Conservation (phyloP, 2,113 vertebrate genomes). For the Pristiophorus japonicus region DNA sequence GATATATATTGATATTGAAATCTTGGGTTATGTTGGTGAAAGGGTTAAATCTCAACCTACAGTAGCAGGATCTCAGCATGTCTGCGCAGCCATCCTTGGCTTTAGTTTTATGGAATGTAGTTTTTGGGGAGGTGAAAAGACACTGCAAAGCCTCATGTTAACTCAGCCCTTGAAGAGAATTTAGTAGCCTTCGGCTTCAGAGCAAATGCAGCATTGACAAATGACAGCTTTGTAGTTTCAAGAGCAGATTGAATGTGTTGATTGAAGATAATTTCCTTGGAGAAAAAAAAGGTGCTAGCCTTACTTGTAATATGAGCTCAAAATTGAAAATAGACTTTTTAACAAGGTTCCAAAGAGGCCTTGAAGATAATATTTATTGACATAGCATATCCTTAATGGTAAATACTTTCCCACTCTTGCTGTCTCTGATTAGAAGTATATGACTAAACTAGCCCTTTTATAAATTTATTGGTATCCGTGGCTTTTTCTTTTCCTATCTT, state of each 20-base stretch:
- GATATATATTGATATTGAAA: neutral
- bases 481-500: neutral
- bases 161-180: constrained; percentile 60
- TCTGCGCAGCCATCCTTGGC: constrained; percentile 41
- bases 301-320: constrained; percentile 4
- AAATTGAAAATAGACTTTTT: neutral
- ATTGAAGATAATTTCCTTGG: constrained; percentile 60
- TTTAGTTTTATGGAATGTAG: constrained; percentile 43
- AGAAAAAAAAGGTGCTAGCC: constrained; percentile 49
- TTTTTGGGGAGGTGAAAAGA: constrained; percentile 41
- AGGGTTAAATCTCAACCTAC: neutral
- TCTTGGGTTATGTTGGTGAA: neutral
- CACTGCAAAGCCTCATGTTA: constrained; percentile 51
- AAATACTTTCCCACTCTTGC: neutral
- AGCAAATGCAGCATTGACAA: constrained; percentile 53
- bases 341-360: neutral
- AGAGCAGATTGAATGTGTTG: constrained; percentile 56
- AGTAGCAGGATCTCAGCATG: neutral
- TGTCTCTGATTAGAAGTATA: neutral
- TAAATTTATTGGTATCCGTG: neutral
- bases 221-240: constrained; percentile 65
- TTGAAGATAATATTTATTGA: constrained; percentile 1
- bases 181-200: constrained; percentile 44
- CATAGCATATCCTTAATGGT: neutral
- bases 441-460: neutral